Base-by-base conservation (phyloP, 2,113 vertebrate species). In the Danionella cerebrum region DNA sequence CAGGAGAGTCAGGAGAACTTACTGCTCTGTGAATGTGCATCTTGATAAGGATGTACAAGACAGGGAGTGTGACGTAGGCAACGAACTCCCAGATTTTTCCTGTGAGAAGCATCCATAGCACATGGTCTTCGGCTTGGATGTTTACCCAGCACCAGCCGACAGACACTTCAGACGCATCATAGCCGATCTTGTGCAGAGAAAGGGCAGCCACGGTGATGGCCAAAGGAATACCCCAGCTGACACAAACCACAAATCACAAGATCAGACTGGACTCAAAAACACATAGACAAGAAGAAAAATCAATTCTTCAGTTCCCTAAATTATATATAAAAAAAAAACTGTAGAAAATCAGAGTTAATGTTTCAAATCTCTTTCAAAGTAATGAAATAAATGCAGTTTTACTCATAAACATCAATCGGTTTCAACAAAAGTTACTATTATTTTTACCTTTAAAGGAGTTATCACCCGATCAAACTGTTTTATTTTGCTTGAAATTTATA, bases 141-240 rank as follows among this genome's bases (percentile, higher is more conserved):
- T 87, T 82, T 25, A 98, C 81, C 96, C 96, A 98, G 77, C 96
- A 98, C 95, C 96, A 98, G 81, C 96, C 96, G 50, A 98, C 96
- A 0, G 96, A 97, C 35, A 98, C 94, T 0, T 96, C 92, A 0
- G 96, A 98, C 0, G 93, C 95, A 0, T 97, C 91, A 0, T 95
- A 98, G 55, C 95, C 95, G 0, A 98, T 98, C 84, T 97, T 98
- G 72, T 86, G 87, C 4, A 98, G 84, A 1, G 74, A 76, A 4
- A 98, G 87, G 0, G 95, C 96, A 0, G 87, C 83, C 6, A 81
- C 75, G 0, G 94, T 98, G 78, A 98, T 95, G 75, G 18, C 77
- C 36, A 98, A 78, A 1, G 96, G 96, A 1, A 98, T 55, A 0
- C 95, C 93, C 96, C 96, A 97, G 84, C 96, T 98, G 70, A 73